Evolutionary conservation across 2,113 vertebrate genomes (phyloP).

Genomic region (Synchiropus splendidus): DNA sequence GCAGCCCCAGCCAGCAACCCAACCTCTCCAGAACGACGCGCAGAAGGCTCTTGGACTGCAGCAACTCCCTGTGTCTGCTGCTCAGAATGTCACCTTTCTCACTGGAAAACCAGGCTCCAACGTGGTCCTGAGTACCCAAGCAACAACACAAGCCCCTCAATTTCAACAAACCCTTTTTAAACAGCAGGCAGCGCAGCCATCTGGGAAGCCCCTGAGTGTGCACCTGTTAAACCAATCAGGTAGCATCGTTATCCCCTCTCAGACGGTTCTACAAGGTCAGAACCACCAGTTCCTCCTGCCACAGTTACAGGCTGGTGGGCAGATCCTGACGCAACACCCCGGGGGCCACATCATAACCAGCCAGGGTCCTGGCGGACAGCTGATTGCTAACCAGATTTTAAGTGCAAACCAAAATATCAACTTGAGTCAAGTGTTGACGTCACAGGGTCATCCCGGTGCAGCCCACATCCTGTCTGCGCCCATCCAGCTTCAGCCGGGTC

Average conservation of each 20-base stretch:
- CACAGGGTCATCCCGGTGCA: slow-evolving; percentile 76
- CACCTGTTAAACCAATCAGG: slow-evolving; percentile 86
- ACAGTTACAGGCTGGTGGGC: slow-evolving; percentile 76
- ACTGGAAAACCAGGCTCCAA: slow-evolving; percentile 78
- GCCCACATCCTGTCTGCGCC: slow-evolving; percentile 86
- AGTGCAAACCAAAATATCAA: slow-evolving; percentile 91
- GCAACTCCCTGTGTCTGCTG: slow-evolving; percentile 69
- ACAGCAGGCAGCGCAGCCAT: slow-evolving; percentile 63
- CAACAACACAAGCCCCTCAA: slow-evolving; percentile 58
- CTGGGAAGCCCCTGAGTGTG: slow-evolving; percentile 86
- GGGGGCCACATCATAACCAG: slow-evolving; percentile 78
- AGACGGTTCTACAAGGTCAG: slow-evolving; percentile 78
- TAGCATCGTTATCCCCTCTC: slow-evolving; percentile 91
- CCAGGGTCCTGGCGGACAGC: slow-evolving; percentile 76
- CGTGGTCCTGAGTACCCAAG: slow-evolving; percentile 77
- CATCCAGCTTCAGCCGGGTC: slow-evolving; percentile 82
- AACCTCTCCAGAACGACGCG: slow-evolving; percentile 76
- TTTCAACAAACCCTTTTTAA: slow-evolving; percentile 80
- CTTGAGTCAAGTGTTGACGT: slow-evolving; percentile 78
- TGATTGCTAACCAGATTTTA: slow-evolving; percentile 86
- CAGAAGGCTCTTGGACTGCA: slow-evolving; percentile 72
- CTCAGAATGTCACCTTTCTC: slow-evolving; percentile 87
- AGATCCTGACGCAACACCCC: slow-evolving; percentile 79
- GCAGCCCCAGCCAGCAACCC: slow-evolving; percentile 56
- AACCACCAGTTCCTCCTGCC: slow-evolving; percentile 90